A percentile compares a stretch with the other conserved stretches of the same genome.
These are phyloP conservation scores for Cotesia typhae DNA, from an alignment of 1,140 invertebrate species.

Conservation along the genomic window DNA sequence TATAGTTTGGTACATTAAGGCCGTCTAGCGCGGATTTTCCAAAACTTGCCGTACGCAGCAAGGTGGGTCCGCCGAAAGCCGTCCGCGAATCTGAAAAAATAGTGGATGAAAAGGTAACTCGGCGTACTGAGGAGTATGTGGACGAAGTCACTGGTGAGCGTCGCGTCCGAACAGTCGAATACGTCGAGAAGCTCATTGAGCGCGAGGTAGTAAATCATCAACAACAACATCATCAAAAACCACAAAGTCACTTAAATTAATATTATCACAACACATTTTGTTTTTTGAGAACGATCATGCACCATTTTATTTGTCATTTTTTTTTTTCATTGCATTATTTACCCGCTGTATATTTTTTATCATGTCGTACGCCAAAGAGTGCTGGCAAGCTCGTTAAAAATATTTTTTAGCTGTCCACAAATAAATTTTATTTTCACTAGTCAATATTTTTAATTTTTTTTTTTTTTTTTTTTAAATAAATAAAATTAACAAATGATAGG, in stretches of 20 bases:
- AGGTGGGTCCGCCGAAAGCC: slow-evolving; percentile 77
- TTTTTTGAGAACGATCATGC: slow-evolving; percentile 15
- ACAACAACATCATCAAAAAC: slow-evolving; percentile 19
- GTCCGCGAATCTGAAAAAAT: slow-evolving; percentile 88
- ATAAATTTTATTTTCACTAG: no score
- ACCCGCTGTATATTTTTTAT: no score
- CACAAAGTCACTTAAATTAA: background rate
- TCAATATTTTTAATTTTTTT: no score
- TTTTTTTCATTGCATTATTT: background rate
- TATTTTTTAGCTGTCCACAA: no score
- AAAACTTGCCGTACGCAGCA: slow-evolving; percentile 83
- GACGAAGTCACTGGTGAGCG: slow-evolving; percentile 85
- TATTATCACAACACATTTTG: no score
- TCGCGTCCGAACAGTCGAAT: slow-evolving; percentile 88
- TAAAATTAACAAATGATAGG: slow-evolving; percentile 2
- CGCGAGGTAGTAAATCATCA: slow-evolving; percentile 79
- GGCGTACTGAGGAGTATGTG: slow-evolving; percentile 86
- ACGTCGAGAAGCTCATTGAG: slow-evolving; percentile 94
- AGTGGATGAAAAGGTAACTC: slow-evolving; percentile 86
- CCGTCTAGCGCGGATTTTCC: slow-evolving; percentile 77
- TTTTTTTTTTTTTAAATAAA: slow-evolving; percentile 9
- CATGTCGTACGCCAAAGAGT: slow-evolving; percentile 27
- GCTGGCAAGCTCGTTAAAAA: slow-evolving; percentile 9
- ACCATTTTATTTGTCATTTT: slow-evolving; percentile 17
- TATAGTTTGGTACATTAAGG: slow-evolving; percentile 66